These are phyloP conservation scores for Tolypeutes matacus DNA, from an alignment of 2,797 vertebrate genomes.

Conservation along the genomic window DNA sequence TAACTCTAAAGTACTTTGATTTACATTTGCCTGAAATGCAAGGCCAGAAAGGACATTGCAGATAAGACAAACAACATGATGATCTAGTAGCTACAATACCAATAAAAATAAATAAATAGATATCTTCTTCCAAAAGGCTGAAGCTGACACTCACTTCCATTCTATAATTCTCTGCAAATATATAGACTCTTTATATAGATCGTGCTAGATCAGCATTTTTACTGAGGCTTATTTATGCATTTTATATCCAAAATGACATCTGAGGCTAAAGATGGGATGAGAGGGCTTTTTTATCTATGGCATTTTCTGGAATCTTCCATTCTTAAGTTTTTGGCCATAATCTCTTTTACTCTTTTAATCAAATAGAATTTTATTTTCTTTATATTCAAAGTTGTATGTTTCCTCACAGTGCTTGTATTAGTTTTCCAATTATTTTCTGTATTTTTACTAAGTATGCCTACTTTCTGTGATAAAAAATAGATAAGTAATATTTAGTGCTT, in stretches of 20 bases:
- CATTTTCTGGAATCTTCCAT: background rate
- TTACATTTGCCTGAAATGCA: conserved; percentile 87
- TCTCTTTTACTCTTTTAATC: background rate
- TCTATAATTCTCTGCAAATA: conserved; percentile 74
- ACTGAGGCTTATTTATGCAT: conserved; percentile 65
- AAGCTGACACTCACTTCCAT: conserved; percentile 72
- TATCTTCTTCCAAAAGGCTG: conserved; percentile 73
- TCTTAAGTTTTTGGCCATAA: background rate
- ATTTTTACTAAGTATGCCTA: background rate
- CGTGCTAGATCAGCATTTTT: conserved; percentile 72
- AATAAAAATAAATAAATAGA: conserved; percentile 81
- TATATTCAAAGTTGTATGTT: background rate
- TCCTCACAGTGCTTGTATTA: background rate
- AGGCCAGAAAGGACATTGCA: conserved; percentile 85
- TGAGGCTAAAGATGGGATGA: background rate
- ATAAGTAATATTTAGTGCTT: background rate
- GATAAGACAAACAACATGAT: conserved; percentile 84
- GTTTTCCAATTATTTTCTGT: background rate
- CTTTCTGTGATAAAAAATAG: background rate
- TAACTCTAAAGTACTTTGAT: conserved; percentile 88
- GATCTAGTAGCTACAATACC: conserved; percentile 83
- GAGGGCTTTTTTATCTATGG: conserved; percentile 1
- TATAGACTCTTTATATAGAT: conserved; percentile 70
- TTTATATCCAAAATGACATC: conserved; percentile 68
- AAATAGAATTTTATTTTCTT: background rate